Base-by-base conservation (phyloP, 2,888 invertebrate species). In the Diachrysia chrysitis region DNA sequence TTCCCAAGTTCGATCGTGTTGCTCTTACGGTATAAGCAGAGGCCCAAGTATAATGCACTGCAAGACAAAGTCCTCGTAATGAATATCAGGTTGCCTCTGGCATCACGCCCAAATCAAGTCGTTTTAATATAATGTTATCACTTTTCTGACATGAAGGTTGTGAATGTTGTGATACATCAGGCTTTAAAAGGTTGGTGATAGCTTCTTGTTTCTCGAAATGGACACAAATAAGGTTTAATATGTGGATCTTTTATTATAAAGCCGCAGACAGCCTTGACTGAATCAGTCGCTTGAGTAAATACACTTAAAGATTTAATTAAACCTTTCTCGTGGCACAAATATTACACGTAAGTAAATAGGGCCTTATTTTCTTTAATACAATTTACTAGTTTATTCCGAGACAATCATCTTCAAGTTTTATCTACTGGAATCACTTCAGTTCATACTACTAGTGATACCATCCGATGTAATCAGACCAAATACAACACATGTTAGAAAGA, bases 31-130 rank as follows among this genome's bases (percentile, higher is more conserved):
- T 29, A 55, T 62, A 63, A 78, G 75, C 75, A 74, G 73, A 71
- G 25, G 23, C 69, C 76, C 82, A 80, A 80, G 80, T 80, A 82
- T 82, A 73, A 73, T 80, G 79, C 83, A 82, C 81, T 68, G 60
- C 64, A 66, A 59, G 60, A 80, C 83, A 82, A 80, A 78, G 78
- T 74, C 78, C 32, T 25, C 48, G 55, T 64, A 60, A 75, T 70
- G 58, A 66, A 58, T 67, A 82, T 80, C 80, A 66, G 66, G 80
- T 80, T 79, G 71, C 80, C 63, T 71, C 58, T 82, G 79, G 82
- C 82, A 61, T n/a, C 4, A 6, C 19, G 82, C 79, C 79, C 63
- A 69, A 61, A 64, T 74, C 61, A 51, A 46, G 48, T 58, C 29
- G 12, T 62, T 60, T 68, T 73, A 55, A 78, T 61, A 68, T 71